phyloP scores from a whole-genome alignment of 2,888 invertebrate genomes.

The Globia sparganii region DNA sequence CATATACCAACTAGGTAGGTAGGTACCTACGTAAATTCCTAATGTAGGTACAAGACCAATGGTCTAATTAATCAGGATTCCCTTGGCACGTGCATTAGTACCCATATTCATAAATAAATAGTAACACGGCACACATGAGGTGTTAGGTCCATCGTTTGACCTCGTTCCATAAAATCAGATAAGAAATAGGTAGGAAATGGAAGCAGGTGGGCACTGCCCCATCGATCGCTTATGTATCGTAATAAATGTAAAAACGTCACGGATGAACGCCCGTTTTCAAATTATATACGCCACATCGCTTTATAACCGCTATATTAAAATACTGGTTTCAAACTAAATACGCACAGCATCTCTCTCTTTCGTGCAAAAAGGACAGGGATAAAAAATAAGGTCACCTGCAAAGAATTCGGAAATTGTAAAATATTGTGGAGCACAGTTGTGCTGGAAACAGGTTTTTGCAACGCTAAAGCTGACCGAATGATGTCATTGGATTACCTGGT shows the following conservation, averaged over 20 bases:
- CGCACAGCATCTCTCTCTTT: conserved; percentile 45
- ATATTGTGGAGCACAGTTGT: conserved; percentile 49
- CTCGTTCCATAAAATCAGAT: conserved; percentile 84
- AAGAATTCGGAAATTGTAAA: conserved; percentile 73
- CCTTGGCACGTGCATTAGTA: conserved; percentile 61
- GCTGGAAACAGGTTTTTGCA: conserved; percentile 71
- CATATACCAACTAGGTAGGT: background rate
- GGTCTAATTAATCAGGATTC: conserved; percentile 46
- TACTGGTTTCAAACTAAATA: conserved; percentile 53
- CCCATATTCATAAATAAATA: conserved; percentile 67
- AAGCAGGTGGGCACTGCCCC: conserved; percentile 74
- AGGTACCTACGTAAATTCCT: conserved; percentile 9
- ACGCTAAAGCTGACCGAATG: conserved; percentile 58
- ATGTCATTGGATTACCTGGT: conserved; percentile 92
- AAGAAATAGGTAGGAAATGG: conserved; percentile 84
- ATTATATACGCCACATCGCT: conserved; percentile 56
- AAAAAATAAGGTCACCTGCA: conserved; percentile 62
- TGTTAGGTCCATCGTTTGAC: conserved; percentile 73
- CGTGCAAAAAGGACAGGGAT: conserved; percentile 61
- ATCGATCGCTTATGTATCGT: conserved; percentile 75
- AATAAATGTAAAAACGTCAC: conserved; percentile 74
- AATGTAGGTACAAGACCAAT: conserved; percentile 15
- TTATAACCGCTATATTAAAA: conserved; percentile 53
- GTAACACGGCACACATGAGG: conserved; percentile 35
- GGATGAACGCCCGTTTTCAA: conserved; percentile 66